Base-by-base conservation (phyloP, 2,888 invertebrate species). In the Limnephilus marmoratus region DNA sequence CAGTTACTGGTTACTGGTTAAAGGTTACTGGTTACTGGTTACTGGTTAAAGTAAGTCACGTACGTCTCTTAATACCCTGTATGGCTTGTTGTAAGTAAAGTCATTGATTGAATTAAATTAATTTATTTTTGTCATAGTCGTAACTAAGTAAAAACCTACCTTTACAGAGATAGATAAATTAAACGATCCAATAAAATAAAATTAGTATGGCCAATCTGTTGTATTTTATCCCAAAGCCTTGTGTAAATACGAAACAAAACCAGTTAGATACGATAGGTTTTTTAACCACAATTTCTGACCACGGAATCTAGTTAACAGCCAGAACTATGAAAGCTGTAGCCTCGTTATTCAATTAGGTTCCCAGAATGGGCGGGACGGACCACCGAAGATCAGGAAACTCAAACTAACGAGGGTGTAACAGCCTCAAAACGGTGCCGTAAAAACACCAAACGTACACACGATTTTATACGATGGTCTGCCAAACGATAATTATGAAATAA, bases 291-390 rank as follows among this genome's bases (percentile, higher is more conserved):
- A 68, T 68, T 68, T 68, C 68, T 68, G 68, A 68, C 68, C 68
- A n/a, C 68, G 68, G 68, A 68, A 68, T n/a, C 68, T 68, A 68
- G 68, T 68, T 68, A 68, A 68, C 68, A 68, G 68, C 68, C 68
- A 68, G 68, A 68, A 68, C 68, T 68, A 68, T 68, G 24, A 68
- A 68, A 68, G 24, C 24, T 68, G 41, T 85, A 12, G 41, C 24
- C 85, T 85, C 24, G 41, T 85, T 85, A 85, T 85, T 85, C 34
- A 85, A 41, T 85, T 85, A 85, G 37, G 18, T 85, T 85, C 37
- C 34, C 41, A 24, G 37, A 41, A 11, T 85, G 37, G 85, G 85
- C 24, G 34, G 37, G 85, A 18, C 3, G 24, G 85, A 85, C 85
- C 85, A 85, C 85, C 85, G 85, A 41, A 41, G 85, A 34, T 34